Evolutionary conservation across 2,888 invertebrate genomes (phyloP).

Genomic region (Phengaris alcon): DNA sequence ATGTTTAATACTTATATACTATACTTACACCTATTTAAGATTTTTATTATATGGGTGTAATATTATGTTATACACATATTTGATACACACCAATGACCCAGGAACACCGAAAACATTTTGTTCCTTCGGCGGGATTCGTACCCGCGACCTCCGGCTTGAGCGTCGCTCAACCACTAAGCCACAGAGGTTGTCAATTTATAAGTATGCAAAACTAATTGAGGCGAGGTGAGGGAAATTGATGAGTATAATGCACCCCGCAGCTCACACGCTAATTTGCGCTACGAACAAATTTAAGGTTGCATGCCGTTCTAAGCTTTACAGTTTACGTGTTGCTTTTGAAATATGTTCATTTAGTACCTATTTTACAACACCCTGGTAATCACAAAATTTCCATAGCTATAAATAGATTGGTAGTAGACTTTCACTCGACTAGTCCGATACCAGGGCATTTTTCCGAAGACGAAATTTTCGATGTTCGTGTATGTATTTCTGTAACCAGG

Average conservation of each 20-base stretch:
- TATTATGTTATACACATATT: no score
- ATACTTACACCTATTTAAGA: no score
- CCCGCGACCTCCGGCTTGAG: no score
- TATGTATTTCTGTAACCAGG: no score
- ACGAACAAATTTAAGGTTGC: constrained; percentile 28
- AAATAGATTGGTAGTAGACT: not conserved
- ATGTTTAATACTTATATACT: no score
- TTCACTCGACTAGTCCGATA: not conserved
- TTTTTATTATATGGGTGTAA: no score
- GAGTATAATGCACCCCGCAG: constrained; percentile 20
- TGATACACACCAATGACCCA: no score
- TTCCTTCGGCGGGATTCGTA: no score
- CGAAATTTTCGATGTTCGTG: no score
- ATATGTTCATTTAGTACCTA: constrained; percentile 23
- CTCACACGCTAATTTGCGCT: constrained; percentile 24
- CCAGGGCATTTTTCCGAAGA: no score
- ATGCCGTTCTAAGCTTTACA: constrained; percentile 18
- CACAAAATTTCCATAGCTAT: not conserved
- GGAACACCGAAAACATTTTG: no score
- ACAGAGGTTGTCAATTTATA: not conserved
- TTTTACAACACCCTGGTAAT: constrained; percentile 18
- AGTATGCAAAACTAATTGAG: constrained; percentile 14
- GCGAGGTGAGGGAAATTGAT: constrained; percentile 22
- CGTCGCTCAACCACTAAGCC: no score
- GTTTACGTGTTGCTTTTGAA: constrained; percentile 27